Conservation (phyloP, 2,797 vertebrate genomes). For the Neoniphon sammara region DNA sequence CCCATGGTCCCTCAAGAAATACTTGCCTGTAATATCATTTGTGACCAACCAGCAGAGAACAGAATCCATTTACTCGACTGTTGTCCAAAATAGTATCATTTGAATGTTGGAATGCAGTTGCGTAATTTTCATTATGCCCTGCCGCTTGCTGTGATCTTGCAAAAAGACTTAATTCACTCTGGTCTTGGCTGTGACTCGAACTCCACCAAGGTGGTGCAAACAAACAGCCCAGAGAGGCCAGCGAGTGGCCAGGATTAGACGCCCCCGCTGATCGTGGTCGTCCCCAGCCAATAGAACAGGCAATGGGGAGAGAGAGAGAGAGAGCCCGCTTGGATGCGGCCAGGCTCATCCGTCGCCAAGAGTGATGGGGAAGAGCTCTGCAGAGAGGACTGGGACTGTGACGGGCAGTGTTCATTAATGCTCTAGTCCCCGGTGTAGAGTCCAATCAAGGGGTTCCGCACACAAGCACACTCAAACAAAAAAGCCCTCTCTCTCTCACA, state of each 20-base stretch:
- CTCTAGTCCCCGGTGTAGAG: slow-evolving; percentile 64
- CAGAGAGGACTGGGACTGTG: slow-evolving; percentile 55
- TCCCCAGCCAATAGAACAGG: slow-evolving; percentile 27
- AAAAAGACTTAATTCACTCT: background rate
- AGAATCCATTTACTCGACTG: too few relatives aligned
- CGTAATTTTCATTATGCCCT: too few relatives aligned
- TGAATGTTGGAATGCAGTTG: too few relatives aligned
- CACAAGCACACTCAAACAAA: slow-evolving; percentile 66
- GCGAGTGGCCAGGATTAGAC: slow-evolving; percentile 49
- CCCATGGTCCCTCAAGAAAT: too few relatives aligned
- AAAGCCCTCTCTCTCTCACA: slow-evolving; percentile 33
- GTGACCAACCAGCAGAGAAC: too few relatives aligned
- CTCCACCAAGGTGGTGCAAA: slow-evolving; percentile 1
- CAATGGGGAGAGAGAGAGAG: slow-evolving; percentile 31
- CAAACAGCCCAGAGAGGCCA: slow-evolving; percentile 30
- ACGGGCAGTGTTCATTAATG: slow-evolving; percentile 75
- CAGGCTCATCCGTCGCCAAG: slow-evolving; percentile 54
- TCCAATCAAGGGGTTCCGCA: slow-evolving; percentile 77
- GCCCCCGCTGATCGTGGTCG: slow-evolving; percentile 48
- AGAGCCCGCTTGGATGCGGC: slow-evolving; percentile 59
- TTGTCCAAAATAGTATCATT: too few relatives aligned
- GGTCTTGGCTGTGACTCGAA: slow-evolving; percentile 15
- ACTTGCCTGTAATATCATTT: too few relatives aligned
- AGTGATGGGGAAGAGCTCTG: slow-evolving; percentile 64
- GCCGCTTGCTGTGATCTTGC: too few relatives aligned